Evolutionary conservation across 2,888 invertebrate genomes (phyloP).

Genomic region (Platycheirus albimanus): DNA sequence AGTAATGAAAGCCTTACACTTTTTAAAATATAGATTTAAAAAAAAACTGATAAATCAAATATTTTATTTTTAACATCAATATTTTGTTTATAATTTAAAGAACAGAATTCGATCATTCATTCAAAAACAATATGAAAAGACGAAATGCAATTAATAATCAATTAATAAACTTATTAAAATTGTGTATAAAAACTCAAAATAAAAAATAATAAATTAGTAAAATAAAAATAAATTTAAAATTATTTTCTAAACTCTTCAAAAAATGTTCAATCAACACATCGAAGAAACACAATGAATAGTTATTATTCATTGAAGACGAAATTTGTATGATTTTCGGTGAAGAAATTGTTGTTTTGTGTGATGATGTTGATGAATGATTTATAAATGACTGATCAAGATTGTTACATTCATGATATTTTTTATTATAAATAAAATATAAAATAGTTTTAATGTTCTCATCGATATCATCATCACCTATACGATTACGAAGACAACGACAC

Average conservation of each 20-base stretch:
- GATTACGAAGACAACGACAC: constrained; percentile 34
- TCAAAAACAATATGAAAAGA: neutral
- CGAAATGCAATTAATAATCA: neutral
- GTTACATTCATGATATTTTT: constrained; percentile 42
- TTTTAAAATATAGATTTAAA: too few relatives aligned
- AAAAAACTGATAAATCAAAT: too few relatives aligned
- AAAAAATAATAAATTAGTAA: constrained; percentile 45
- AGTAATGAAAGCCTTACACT: too few relatives aligned
- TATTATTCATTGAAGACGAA: constrained; percentile 20
- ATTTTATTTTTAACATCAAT: too few relatives aligned
- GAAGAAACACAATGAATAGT: constrained; percentile 19
- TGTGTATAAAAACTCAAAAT: constrained; percentile 22
- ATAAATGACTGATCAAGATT: constrained; percentile 54
- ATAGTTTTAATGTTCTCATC: constrained; percentile 13
- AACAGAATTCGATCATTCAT: too few relatives aligned
- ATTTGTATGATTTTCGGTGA: constrained; percentile 18
- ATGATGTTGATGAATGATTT: constrained; percentile 46
- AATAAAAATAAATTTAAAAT: constrained; percentile 54
- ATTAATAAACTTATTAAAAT: constrained; percentile 1
- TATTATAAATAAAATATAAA: constrained; percentile 48
- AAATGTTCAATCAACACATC: constrained; percentile 17
- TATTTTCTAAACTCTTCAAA: constrained; percentile 42
- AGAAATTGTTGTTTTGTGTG: constrained; percentile 17
- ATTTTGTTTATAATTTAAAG: too few relatives aligned
- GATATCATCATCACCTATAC: constrained; percentile 45